Conservation (phyloP, 1,140 invertebrate genomes). For the Melitaea cinxia region DNA sequence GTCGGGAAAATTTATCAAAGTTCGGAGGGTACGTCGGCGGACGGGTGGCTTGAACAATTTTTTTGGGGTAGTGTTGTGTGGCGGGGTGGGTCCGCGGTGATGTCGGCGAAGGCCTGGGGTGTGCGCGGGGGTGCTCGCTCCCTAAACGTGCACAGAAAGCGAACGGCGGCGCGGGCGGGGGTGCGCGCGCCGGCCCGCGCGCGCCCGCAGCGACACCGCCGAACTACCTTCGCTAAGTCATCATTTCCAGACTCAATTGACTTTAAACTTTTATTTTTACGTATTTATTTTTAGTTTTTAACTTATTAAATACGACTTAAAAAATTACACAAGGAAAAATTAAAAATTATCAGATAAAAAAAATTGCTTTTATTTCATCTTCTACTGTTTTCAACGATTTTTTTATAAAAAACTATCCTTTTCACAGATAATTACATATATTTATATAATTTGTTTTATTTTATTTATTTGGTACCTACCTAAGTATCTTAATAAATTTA, state of each 20-base stretch:
- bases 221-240: constrained; percentile 27
- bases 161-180: constrained; percentile 35
- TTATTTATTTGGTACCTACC: too few relatives aligned
- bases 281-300: too few relatives aligned
- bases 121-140: constrained; percentile 55
- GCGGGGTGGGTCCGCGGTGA: neutral
- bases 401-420: too few relatives aligned
- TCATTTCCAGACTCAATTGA: constrained; percentile 33
- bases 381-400: too few relatives aligned
- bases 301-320: too few relatives aligned
- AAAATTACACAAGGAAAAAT: too few relatives aligned
- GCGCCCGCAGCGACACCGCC: constrained; percentile 32
- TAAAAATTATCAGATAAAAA: too few relatives aligned
- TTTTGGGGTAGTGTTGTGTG: constrained; percentile 45
- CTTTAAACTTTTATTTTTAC: too few relatives aligned
- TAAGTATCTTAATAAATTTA: too few relatives aligned
- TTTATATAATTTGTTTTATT: too few relatives aligned
- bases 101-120: neutral
- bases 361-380: too few relatives aligned
- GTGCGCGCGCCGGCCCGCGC: constrained; percentile 23
- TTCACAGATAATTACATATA: too few relatives aligned
- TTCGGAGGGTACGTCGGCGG: constrained; percentile 24
- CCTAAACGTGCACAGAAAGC: constrained; percentile 69
- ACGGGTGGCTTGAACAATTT: constrained; percentile 57
- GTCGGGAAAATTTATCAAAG: constrained; percentile 37